Evolutionary conservation across 1,140 invertebrate genomes (phyloP), one percentile per base, ranked within the genome.

Genomic region (Nephotettix cincticeps): DNA sequence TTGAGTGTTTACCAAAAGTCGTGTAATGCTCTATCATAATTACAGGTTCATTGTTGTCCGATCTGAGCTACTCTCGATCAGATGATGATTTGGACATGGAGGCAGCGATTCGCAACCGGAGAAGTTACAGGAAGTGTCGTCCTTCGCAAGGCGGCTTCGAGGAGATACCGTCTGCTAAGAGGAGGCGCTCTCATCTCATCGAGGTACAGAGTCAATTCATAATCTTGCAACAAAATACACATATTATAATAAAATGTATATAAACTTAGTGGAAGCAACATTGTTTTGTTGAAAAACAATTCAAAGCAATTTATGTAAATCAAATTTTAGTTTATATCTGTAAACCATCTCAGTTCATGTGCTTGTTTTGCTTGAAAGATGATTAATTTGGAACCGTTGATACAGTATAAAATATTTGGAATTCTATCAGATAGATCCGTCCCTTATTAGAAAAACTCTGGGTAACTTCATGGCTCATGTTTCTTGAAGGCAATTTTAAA

Each of bases 1-100:
- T n/a, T n/a, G n/a, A n/a, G n/a, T n/a, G n/a, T n/a, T n/a, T n/a
- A n/a, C n/a, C n/a, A n/a, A n/a, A n/a, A n/a, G n/a, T n/a, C n/a
- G n/a, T n/a, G n/a, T n/a, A n/a, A n/a, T n/a, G n/a, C n/a, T n/a
- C n/a, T n/a, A n/a, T n/a, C n/a, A n/a, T n/a, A 71, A 63, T 76
- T 75, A 25, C 77, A 86, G 89, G 89, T 21, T 91, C 90, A 1
- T 80, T 93, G 32, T 78, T 93, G 36, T 90, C 90, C 0, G 91
- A 94, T 76, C 83, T 93, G 73, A 94, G 92, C 70, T 92, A 92
- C 75, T 94, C 94, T 3, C 89, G 91, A 56, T 96, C 93, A 0
- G 93, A 95, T 76, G 93, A 96, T 79, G 93, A 96, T 81, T 84
- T 95, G 64, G 90, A 84, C 58, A 51, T 72, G 56, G 56, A 61